Conservation (phyloP, 2,888 invertebrate genomes). For the Scelioninae gen. 2 region DNA sequence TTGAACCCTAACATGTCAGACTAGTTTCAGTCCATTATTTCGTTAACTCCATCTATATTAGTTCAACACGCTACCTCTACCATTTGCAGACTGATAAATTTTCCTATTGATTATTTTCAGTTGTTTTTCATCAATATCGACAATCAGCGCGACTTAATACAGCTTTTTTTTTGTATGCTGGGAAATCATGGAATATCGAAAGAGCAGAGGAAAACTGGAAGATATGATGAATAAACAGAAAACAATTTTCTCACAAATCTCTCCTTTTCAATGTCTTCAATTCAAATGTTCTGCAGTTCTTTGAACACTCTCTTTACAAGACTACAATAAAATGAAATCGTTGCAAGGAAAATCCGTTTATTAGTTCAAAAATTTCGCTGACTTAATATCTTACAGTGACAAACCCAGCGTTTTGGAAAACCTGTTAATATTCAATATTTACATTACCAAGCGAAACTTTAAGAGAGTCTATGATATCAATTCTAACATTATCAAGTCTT, state of each 20-base stretch:
- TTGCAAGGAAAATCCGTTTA: constrained; percentile 51
- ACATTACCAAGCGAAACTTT: constrained; percentile 2
- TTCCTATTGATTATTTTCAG: not conserved
- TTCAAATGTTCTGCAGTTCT: constrained; percentile 33
- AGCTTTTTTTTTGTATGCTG: constrained; percentile 12
- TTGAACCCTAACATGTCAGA: constrained; percentile 36
- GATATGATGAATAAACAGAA: constrained; percentile 37
- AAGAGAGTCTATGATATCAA: not conserved
- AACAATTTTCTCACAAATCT: constrained; percentile 42
- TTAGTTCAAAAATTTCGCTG: constrained; percentile 49
- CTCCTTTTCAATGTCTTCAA: constrained; percentile 46
- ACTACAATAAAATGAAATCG: constrained; percentile 48
- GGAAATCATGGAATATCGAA: constrained; percentile 8
- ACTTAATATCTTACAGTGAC: constrained; percentile 51
- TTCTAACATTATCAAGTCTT: too few species aligned
- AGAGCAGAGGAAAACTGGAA: not conserved
- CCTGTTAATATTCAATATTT: constrained; percentile 32
- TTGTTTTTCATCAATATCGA: not conserved
- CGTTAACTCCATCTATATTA: constrained; percentile 16
- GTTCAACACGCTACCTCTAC: constrained; percentile 4
- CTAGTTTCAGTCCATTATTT: constrained; percentile 21
- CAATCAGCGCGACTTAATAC: constrained; percentile 7
- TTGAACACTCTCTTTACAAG: constrained; percentile 46
- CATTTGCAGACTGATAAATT: constrained; percentile 1
- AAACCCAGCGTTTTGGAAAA: constrained; percentile 29